Conservation (phyloP, 2,888 invertebrate genomes). For the Crepidodera aurea region DNA sequence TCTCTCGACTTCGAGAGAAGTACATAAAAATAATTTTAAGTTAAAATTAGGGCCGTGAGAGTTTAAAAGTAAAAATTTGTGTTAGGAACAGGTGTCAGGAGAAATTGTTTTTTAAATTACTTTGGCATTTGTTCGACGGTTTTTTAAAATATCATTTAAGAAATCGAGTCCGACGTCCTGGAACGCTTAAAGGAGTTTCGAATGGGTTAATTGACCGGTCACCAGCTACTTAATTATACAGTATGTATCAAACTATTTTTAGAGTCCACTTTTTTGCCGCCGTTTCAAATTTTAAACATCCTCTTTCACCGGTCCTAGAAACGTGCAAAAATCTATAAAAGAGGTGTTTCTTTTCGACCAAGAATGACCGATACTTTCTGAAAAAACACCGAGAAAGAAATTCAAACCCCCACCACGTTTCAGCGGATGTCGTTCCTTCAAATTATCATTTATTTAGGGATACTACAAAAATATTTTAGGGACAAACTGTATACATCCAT, state of each 20-base stretch:
- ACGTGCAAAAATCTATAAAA: too few species aligned
- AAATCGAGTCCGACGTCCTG: slow-evolving; percentile 21
- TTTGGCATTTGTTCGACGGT: slow-evolving; percentile 31
- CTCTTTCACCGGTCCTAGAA: too few species aligned
- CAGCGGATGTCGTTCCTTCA: too few species aligned
- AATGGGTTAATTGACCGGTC: slow-evolving; percentile 4
- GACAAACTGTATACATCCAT: neutral
- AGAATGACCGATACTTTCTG: too few species aligned
- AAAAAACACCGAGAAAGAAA: too few species aligned
- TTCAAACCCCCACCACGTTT: too few species aligned
- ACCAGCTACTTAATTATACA: neutral
- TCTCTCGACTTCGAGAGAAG: slow-evolving; percentile 11
- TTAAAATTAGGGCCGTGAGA: slow-evolving; percentile 28
- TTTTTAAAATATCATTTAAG: slow-evolving; percentile 32
- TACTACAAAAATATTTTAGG: too few species aligned
- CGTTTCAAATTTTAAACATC: too few species aligned
- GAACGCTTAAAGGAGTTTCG: neutral
- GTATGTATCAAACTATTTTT: neutral
- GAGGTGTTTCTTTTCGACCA: too few species aligned
- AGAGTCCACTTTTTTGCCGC: too few species aligned
- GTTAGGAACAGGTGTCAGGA: slow-evolving; percentile 29
- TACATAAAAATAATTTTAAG: slow-evolving; percentile 33
- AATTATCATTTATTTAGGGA: too few species aligned
- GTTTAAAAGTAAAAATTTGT: slow-evolving; percentile 28
- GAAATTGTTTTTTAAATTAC: slow-evolving; percentile 35